Evolutionary conservation across 2,113 vertebrate genomes (phyloP), one percentile per base, ranked within the genome.

Genomic region (Barnardius zonarius): DNA sequence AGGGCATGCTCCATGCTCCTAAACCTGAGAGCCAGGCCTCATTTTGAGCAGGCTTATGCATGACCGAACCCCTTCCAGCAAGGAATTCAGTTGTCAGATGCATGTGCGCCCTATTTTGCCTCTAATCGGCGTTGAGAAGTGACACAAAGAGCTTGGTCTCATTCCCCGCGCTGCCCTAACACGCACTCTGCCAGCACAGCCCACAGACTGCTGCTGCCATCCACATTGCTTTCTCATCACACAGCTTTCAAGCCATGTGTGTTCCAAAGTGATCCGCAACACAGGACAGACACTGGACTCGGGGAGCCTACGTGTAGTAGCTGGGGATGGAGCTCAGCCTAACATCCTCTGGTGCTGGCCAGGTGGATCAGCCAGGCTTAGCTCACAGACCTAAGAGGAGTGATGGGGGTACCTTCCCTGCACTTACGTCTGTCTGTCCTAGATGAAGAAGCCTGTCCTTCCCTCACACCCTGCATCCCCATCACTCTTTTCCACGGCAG

Each of bases 11-110:
- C 92, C 41, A 0, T 4, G 69, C 92, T 76, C 81, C 90, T 91
- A 84, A 84, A 96, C 83, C 88, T 96, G 93, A 93, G 84, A 96
- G 88, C 95, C 79, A 79, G 94, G 92, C 94, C 91, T 91, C 92
- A 39, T 92, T 95, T 55, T 9, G 86, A 92, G 83, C 88, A 27
- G 55, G 66, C 88, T 95, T 66, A 96, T 88, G 94, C 95, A 95
- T 96, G 90, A 92, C 39, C 78, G 52, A 94, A 85, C 88, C 86
- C 80, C 80, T 94, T 95, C 86, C 83, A 92, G 93, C 93, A 82
- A 93, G 80, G 86, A 93, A 82, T 79, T 93, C 69, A 39, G 55
- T 72, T 95, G 93, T 96, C 95, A 95, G 80, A 93, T 82, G 57
- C 2, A 35, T 59, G 51, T 5, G 24, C 79, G 91, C 66, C 91